These are phyloP conservation scores for Halichoeres trimaculatus DNA, from an alignment of 2,113 vertebrate species.

Conservation along the genomic window DNA sequence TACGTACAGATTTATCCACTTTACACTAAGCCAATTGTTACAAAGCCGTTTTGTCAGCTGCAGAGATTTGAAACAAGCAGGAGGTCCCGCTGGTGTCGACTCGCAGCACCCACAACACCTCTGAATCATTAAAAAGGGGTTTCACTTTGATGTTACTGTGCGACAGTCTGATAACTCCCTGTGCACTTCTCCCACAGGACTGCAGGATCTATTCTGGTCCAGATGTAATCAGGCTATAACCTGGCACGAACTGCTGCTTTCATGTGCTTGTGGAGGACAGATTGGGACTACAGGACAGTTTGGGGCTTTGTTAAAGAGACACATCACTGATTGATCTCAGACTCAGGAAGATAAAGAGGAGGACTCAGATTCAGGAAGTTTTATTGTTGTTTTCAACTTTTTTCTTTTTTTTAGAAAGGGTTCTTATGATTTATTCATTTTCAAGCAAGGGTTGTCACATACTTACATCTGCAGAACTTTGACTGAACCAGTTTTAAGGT, in stretches of 20 bases:
- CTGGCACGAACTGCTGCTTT: slow-evolving; percentile 33
- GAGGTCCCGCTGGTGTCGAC: slow-evolving; percentile 7
- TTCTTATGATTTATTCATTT: too few species aligned
- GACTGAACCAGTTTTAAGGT: too few species aligned
- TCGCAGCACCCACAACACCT: neutral
- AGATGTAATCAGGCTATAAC: slow-evolving; percentile 39
- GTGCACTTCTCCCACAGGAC: slow-evolving; percentile 30
- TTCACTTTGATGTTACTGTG: slow-evolving; percentile 68
- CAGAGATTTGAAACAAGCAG: slow-evolving; percentile 14
- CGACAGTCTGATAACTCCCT: slow-evolving; percentile 44
- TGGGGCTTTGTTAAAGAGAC: neutral
- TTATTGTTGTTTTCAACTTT: too few species aligned
- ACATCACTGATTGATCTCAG: too few species aligned
- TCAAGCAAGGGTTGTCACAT: too few species aligned
- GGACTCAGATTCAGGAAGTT: too few species aligned
- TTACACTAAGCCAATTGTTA: slow-evolving; percentile 26
- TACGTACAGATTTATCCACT: slow-evolving; percentile 12
- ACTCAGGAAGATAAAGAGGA: too few species aligned
- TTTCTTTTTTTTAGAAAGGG: too few species aligned
- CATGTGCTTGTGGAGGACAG: slow-evolving; percentile 21
- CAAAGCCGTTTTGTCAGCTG: slow-evolving; percentile 31
- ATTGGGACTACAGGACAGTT: slow-evolving; percentile 5
- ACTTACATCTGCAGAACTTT: too few species aligned
- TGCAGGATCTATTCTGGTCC: slow-evolving; percentile 19
- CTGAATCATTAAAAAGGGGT: slow-evolving; percentile 60